phyloP scores from a whole-genome alignment of 2,113 vertebrate species.

The Felis chaus region DNA sequence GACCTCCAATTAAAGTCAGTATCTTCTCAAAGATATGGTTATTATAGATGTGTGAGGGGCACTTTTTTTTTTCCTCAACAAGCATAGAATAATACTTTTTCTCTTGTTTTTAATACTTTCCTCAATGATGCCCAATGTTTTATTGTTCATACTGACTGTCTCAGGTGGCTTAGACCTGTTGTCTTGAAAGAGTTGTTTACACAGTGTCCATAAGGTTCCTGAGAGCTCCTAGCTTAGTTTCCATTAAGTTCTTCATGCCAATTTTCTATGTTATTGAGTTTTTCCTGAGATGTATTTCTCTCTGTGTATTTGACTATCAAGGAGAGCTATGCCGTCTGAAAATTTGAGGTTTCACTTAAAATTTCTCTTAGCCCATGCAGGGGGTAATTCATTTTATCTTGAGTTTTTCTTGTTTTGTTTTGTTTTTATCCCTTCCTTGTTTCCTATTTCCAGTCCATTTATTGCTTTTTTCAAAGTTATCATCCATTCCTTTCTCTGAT shows the following conservation, averaged over 20 bases:
- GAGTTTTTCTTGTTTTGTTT: not conserved
- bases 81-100: not conserved
- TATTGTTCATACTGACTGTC: not conserved
- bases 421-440: not conserved
- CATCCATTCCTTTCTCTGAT: not conserved
- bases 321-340: not conserved
- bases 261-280: not conserved
- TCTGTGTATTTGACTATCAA: not conserved
- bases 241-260: not conserved
- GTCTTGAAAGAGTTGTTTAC: not conserved
- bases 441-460: not conserved
- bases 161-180: not conserved
- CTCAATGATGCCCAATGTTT: not conserved
- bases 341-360: constrained; percentile 21
- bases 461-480: not conserved
- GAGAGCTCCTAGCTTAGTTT: not conserved
- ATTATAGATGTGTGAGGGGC: not conserved
- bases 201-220: not conserved
- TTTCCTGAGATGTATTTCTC: not conserved
- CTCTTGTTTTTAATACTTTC: not conserved
- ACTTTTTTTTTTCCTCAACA: not conserved
- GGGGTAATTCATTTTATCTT: not conserved
- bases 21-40: not conserved
- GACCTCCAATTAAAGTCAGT: not conserved
- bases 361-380: not conserved